These are phyloP conservation scores for Esperia sulphurella DNA, from an alignment of 2,888 invertebrate species.

Conservation along the genomic window DNA sequence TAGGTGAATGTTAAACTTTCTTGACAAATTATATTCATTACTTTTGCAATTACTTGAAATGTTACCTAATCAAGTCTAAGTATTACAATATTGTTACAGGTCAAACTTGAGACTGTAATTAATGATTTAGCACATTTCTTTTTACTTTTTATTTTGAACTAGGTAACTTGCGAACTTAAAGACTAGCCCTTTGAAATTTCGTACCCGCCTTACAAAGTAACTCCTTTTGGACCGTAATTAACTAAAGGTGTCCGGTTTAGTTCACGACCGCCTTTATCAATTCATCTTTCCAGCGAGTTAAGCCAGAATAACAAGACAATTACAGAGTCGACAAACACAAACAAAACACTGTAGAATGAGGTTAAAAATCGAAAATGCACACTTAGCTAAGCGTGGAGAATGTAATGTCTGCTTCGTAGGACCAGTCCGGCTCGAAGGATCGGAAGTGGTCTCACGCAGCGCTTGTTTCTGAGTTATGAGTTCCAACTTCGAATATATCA, in stretches of 20 bases:
- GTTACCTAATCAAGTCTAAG: too few relatives aligned
- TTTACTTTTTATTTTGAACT: too few relatives aligned
- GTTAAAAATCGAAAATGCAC: conserved; percentile 15
- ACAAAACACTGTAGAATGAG: conserved; percentile 27
- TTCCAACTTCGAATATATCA: conserved; percentile 15
- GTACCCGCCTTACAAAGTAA: too few relatives aligned
- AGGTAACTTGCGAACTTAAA: too few relatives aligned
- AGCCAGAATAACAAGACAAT: conserved; percentile 37
- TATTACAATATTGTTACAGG: too few relatives aligned
- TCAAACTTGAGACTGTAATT: too few relatives aligned
- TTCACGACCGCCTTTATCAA: conserved; percentile 19
- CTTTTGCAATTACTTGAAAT: too few relatives aligned
- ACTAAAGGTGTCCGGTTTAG: conserved; percentile 37
- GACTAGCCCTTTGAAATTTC: too few relatives aligned
- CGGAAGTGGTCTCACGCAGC: conserved; percentile 16
- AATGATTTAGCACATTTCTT: too few relatives aligned
- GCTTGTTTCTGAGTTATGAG: conserved; percentile 14
- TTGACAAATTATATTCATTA: too few relatives aligned
- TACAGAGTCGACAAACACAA: conserved; percentile 24
- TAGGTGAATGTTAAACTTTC: too few relatives aligned
- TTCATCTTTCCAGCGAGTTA: conserved; percentile 25
- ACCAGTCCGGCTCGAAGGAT: conserved; percentile 13
- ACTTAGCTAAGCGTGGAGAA: conserved; percentile 8
- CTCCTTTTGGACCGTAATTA: conserved; percentile 27
- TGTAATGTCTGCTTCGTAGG: neutral